Evolutionary conservation across 2,888 invertebrate species (phyloP), one percentile per base, ranked within the genome.

Genomic region (Drosophila antonietae): DNA sequence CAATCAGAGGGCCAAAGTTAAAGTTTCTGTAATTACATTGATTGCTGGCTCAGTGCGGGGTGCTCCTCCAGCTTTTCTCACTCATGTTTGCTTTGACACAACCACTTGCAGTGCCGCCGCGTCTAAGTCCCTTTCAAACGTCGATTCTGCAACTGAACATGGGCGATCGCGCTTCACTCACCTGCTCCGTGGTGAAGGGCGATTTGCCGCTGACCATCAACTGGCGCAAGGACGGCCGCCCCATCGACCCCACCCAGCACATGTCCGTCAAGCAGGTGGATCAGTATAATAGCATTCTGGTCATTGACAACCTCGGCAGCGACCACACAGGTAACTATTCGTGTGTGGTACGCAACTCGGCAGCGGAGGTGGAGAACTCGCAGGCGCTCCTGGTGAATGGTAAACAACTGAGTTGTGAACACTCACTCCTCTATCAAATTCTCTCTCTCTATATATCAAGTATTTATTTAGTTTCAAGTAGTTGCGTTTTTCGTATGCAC

Each of bases 251-350:
- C 37, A 94, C 94, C 43, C 94, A 94, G 75, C 94, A 95, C 81
- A 94, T 95, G 93, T 94, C 95, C 80, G 94, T 96, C 86, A 95
- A 95, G 87, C 95, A 95, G 93, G 95, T 96, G 93, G 95, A 96
- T 93, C 95, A 95, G 92, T 96, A 95, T 93, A 96, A 95, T 94
- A 95, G 95, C 93, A 95, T 96, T 93, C 94, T 96, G 93, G 95
- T 95, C 93, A 96, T 96, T 92, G 96, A 96, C 92, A 95, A 95
- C 93, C 94, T 96, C 89, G 95, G 95, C 88, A 95, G 95, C 90
- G 95, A 95, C 92, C 96, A 96, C 93, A 96, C 95, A 83, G 96
- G 96, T 92, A 96, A 96, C 93, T 96, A 96, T 93, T 95, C 95
- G 75, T 96, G 96, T 93, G 95, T 95, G 89, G 96, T 95, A 83